Conservation (phyloP, 2,113 vertebrate genomes). For the Chaetorhynchus papuensis region DNA sequence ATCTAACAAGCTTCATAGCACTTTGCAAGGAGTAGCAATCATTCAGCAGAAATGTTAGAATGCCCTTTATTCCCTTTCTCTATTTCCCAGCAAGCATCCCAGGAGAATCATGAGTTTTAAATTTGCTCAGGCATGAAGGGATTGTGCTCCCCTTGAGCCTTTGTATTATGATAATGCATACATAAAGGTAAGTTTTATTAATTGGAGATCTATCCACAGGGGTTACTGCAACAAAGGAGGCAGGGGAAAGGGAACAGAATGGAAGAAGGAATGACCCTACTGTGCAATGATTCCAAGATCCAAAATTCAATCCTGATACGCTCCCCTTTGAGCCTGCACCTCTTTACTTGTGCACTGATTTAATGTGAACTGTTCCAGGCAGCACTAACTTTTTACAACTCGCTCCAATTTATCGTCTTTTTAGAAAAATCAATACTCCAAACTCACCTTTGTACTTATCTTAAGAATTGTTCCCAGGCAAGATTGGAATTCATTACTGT, state of each 20-base stretch:
- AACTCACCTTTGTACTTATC: constrained; percentile 28
- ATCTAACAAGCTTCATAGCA: constrained; percentile 39
- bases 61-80: constrained; percentile 29
- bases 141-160: constrained; percentile 40
- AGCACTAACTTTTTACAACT: constrained; percentile 58
- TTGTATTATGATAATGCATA: constrained; percentile 59
- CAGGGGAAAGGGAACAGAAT: background rate
- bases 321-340: background rate
- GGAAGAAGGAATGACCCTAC: background rate
- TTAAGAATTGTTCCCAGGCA: constrained; percentile 55
- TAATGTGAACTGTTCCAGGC: constrained; percentile 40
- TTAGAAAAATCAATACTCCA: constrained; percentile 29
- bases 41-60: constrained; percentile 34
- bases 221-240: background rate
- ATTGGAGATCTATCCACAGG: constrained; percentile 47
- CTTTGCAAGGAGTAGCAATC: constrained; percentile 26
- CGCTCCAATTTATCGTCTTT: constrained; percentile 44
- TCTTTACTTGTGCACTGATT: constrained; percentile 15
- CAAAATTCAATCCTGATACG: background rate
- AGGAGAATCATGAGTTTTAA: constrained; percentile 33
- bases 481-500: constrained; percentile 38
- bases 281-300: background rate
- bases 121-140: constrained; percentile 37
- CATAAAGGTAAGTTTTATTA: constrained; percentile 62
- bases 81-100: constrained; percentile 41